Evolutionary conservation across 2,113 vertebrate species (phyloP), one percentile per base, ranked within the genome.

Genomic region (Petromus typicus): DNA sequence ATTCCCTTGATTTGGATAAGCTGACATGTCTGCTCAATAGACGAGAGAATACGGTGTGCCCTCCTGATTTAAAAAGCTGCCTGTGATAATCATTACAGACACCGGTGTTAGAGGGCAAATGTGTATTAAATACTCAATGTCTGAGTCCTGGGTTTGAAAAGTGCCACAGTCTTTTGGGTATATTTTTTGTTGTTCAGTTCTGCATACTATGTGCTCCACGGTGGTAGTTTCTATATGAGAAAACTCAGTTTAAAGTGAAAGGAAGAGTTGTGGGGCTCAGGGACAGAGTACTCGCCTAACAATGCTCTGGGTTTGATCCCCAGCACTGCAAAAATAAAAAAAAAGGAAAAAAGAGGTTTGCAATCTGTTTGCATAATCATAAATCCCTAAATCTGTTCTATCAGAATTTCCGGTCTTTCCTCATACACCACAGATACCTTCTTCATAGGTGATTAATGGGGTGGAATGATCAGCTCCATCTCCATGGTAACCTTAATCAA

Each of bases 401-500:
- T 92, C 34, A 76, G 51, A 78, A 84, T 83, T 71, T 83, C 85
- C 64, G 51, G 63, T 71, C 34, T 92, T 37, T 93, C 37, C 56
- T 56, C n/a, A 0, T 22, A 11, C 40, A 40, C 57, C 66, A 1
- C 20, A 40, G 83, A 40, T 43, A 66, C 86, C 9, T 2, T 20
- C 63, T 66, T n/a, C 16, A 1, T 8, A 91, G 64, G 69, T 66
- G 81, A 66, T 89, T 86, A 54, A 57, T 56, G 91, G 80, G 73
- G 75, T 66, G 59, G 79, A 91, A 93, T 73, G 86, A 89, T 91
- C 82, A 6, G 54, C 63, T 86, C 79, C 43, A 9, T 97, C 78
- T 95, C 94, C 86, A 56, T 95, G 89, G 95, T 23, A 91, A 96
- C 94, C 20, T 12, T 59, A 10, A 80, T 95, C 67, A 48, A 61